Evolutionary conservation across 2,797 vertebrate genomes (phyloP).

Genomic region (Octomys mimax): DNA sequence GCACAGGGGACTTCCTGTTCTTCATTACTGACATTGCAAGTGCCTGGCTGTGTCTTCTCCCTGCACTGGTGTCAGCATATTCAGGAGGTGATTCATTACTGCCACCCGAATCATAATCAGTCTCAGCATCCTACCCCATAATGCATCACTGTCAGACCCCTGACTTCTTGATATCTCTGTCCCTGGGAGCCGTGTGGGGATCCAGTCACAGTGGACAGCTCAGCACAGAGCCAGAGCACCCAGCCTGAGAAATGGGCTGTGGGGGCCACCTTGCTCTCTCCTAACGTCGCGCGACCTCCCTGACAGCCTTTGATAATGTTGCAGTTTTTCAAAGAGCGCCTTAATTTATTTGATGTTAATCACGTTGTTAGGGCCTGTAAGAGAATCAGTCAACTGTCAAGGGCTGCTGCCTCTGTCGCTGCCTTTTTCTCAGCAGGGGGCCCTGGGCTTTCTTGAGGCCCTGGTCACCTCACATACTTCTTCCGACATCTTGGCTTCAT

Average conservation of each 20-base stretch:
- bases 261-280: background rate
- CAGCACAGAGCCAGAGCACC: background rate
- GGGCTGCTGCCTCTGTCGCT: fast-evolving
- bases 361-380: constrained; percentile 40
- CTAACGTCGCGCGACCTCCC: constrained; percentile 3
- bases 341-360: constrained; percentile 68
- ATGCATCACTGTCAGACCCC: constrained; percentile 80
- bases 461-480: fast-evolving
- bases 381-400: constrained; percentile 44
- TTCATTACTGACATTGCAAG: background rate
- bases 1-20: background rate
- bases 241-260: background rate
- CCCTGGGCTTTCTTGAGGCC: background rate
- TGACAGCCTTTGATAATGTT: background rate
- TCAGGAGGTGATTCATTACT: constrained; percentile 71
- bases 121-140: constrained; percentile 30
- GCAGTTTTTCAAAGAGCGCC: constrained; percentile 19
- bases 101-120: constrained; percentile 64
- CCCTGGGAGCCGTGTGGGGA: constrained; percentile 57
- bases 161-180: constrained; percentile 76
- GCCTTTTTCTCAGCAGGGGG: background rate
- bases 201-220: constrained; percentile 51
- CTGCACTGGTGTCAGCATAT: constrained; percentile 57
- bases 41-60: background rate
- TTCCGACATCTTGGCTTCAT: fast-evolving